Evolutionary conservation across 2,797 vertebrate species (phyloP).

Genomic region (Anguilla megastoma): DNA sequence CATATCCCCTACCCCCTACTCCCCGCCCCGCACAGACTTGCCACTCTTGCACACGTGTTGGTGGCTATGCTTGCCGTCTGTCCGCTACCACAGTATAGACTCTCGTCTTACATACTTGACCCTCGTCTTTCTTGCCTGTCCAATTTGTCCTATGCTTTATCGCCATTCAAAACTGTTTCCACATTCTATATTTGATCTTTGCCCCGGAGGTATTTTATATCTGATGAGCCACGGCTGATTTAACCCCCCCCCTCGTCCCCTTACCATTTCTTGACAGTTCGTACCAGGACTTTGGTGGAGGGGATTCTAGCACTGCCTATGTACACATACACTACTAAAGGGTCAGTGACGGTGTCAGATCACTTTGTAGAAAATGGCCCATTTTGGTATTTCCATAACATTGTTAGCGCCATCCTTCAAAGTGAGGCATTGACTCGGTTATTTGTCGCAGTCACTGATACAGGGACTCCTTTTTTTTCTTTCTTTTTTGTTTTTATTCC

Average conservation of each 20-base stretch:
- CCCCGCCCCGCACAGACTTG: background rate
- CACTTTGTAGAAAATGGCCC: background rate
- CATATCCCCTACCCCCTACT: background rate
- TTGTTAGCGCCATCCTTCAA: background rate
- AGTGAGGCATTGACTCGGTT: slow-evolving; percentile 18
- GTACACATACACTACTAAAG: slow-evolving; percentile 7
- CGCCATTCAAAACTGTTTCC: slow-evolving; percentile 17
- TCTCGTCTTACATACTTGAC: slow-evolving; percentile 1
- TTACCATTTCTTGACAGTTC: background rate
- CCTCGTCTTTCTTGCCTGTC: background rate
- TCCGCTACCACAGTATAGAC: background rate
- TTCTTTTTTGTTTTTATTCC: background rate
- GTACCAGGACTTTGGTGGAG: slow-evolving; percentile 11
- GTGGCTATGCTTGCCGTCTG: background rate
- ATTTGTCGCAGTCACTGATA: background rate
- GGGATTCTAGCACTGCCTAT: slow-evolving; percentile 8
- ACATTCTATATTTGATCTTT: slow-evolving; percentile 4
- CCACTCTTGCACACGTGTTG: slow-evolving; percentile 25
- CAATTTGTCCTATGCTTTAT: background rate
- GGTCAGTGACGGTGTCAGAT: slow-evolving; percentile 22
- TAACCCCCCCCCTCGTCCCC: background rate
- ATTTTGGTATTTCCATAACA: background rate
- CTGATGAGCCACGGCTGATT: background rate
- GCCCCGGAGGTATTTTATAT: background rate
- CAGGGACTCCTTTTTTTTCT: slow-evolving; percentile 14